A percentile compares a stretch with the other conserved stretches of the same genome.
phyloP scores from a whole-genome alignment of 1,140 invertebrate genomes.

The Drosophila subpulchrella region DNA sequence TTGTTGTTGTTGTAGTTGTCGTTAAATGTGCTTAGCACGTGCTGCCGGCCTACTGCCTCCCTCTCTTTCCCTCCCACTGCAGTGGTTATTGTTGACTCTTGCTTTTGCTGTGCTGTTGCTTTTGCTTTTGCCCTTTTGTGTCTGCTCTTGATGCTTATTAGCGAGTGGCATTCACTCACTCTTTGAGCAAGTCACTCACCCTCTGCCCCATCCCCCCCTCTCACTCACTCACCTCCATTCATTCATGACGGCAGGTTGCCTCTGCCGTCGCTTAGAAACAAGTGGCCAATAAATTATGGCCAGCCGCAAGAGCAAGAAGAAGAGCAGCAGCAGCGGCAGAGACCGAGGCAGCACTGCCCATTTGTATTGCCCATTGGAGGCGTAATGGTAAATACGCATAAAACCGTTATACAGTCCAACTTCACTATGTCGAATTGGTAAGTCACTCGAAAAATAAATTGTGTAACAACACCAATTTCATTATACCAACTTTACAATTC shows the following conservation, averaged over 20 bases:
- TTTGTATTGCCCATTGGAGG: slow-evolving; percentile 76
- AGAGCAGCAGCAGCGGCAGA: slow-evolving; percentile 4
- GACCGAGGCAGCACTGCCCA: slow-evolving; percentile 39
- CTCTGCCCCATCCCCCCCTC: neutral
- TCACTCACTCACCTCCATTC: slow-evolving; percentile 22
- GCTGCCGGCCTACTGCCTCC: slow-evolving; percentile 61
- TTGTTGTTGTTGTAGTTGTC: slow-evolving; percentile 72
- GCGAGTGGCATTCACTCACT: slow-evolving; percentile 73
- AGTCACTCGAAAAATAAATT: neutral
- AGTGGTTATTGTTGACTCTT: slow-evolving; percentile 42
- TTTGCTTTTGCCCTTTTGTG: slow-evolving; percentile 71
- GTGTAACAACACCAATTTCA: neutral
- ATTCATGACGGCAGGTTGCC: slow-evolving; percentile 60
- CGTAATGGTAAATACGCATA: slow-evolving; percentile 78
- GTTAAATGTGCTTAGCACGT: slow-evolving; percentile 82
- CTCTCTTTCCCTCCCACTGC: neutral
- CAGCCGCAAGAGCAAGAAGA: slow-evolving; percentile 47
- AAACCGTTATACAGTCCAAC: slow-evolving; percentile 60
- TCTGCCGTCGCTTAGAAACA: slow-evolving; percentile 72
- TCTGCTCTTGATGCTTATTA: slow-evolving; percentile 80
- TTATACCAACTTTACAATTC: neutral
- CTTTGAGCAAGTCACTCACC: slow-evolving; percentile 28
- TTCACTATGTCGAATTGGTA: neutral
- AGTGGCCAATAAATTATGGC: slow-evolving; percentile 81
- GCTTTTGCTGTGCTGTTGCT: neutral